Percentiles rank a stretch among this genome's conserved stretches.
phyloP scores from a whole-genome alignment of 2,888 invertebrate genomes.

The Candidula unifasciata region DNA sequence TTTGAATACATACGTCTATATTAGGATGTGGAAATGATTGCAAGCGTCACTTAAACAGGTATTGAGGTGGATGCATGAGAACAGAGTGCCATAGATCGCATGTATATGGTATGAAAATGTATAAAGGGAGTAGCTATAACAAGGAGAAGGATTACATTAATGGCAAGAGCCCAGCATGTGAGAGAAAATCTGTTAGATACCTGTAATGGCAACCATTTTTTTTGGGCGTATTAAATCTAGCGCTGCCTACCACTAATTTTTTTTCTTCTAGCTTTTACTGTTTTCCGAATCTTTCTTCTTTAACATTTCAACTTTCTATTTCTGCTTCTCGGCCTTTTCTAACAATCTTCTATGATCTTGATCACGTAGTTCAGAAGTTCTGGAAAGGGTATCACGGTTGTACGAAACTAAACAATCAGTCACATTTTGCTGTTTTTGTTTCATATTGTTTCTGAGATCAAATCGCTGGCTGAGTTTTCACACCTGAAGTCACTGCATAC shows the following conservation, averaged over 20 bases:
- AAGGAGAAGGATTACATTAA: too few species aligned
- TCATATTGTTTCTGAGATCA: conserved; percentile 84
- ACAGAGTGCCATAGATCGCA: too few species aligned
- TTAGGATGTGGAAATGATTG: too few species aligned
- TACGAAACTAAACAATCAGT: conserved; percentile 81
- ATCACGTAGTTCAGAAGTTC: conserved; percentile 78
- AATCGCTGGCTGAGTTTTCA: conserved; percentile 27
- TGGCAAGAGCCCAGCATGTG: too few species aligned
- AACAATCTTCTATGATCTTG: conserved; percentile 88
- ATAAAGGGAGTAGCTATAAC: too few species aligned
- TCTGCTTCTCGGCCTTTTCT: conserved; percentile 87
- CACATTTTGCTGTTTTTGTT: conserved; percentile 93
- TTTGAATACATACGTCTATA: too few species aligned
- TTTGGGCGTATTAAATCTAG: conserved; percentile 91
- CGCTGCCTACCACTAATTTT: conserved; percentile 89
- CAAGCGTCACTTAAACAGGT: too few species aligned
- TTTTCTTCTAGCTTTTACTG: conserved; percentile 83
- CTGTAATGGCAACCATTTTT: too few species aligned
- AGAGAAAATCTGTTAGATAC: too few species aligned
- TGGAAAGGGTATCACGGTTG: not conserved
- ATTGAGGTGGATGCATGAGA: too few species aligned
- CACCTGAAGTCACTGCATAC: not conserved
- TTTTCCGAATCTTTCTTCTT: conserved; percentile 85
- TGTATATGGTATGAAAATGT: too few species aligned
- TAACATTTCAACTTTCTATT: conserved; percentile 85